Percentiles rank a stretch among this genome's conserved stretches.
Evolutionary conservation across 2,888 invertebrate genomes (phyloP).

Genomic region (Xestia ashworthii): DNA sequence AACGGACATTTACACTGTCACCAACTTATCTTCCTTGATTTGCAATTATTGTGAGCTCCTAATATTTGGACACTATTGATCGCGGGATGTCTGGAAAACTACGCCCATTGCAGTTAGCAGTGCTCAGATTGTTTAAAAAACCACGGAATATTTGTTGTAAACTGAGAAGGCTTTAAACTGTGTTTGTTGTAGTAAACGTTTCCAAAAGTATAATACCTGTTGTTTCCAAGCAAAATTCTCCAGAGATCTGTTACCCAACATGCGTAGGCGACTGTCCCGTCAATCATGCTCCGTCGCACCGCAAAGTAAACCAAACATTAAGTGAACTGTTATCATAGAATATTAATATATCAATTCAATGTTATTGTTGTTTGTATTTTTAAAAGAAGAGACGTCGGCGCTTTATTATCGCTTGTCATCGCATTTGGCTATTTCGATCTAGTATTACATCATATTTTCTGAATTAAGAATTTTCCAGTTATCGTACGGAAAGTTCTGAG

Average conservation of each 20-base stretch:
- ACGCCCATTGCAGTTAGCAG: no score
- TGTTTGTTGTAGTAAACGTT: not conserved
- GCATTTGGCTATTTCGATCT: not conserved
- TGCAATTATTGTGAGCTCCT: no score
- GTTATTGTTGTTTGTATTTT: slow-evolving; percentile 23
- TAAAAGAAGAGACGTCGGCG: not conserved
- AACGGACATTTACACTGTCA: not conserved
- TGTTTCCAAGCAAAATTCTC: not conserved
- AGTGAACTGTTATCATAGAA: slow-evolving; percentile 14
- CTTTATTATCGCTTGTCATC: not conserved
- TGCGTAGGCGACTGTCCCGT: slow-evolving; percentile 35
- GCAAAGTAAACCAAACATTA: slow-evolving; percentile 25
- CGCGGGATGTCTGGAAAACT: no score
- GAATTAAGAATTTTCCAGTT: not conserved
- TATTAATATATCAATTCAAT: slow-evolving; percentile 39
- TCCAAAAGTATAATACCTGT: not conserved
- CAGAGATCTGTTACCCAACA: slow-evolving; percentile 16
- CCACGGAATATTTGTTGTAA: no score
- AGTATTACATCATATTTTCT: not conserved
- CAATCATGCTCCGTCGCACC: slow-evolving; percentile 22
- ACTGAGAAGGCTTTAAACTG: no score
- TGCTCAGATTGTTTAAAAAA: no score
- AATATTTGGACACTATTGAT: no score
- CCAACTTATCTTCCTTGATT: no score
- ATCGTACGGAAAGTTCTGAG: no score